These are phyloP conservation scores for Axinella damicornis DNA, from an alignment of 37 sponge, comb jelly and placozoan species.

Conservation along the genomic window DNA sequence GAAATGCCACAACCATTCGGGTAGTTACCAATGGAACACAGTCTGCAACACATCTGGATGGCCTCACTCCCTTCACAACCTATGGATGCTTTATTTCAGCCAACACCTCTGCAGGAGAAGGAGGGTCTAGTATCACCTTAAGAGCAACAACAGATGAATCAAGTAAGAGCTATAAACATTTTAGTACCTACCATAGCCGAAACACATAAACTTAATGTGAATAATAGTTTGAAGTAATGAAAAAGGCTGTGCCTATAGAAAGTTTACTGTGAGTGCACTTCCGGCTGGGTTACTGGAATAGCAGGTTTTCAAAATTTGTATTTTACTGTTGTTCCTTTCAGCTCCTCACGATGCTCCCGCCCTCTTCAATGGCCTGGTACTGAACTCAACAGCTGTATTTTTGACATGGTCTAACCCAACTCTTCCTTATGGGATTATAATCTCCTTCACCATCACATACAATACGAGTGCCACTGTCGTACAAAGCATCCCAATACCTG, in stretches of 20 bases:
- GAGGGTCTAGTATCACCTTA: neutral
- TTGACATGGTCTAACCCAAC: conserved; percentile 16
- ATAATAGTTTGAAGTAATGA: too few species aligned
- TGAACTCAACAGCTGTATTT: neutral
- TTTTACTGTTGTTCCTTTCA: neutral
- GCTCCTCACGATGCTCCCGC: too few species aligned
- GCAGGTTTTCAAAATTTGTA: too few species aligned
- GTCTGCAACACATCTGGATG: too few species aligned
- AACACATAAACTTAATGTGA: too few species aligned
- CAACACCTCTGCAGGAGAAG: conserved; percentile 12
- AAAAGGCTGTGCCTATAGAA: too few species aligned
- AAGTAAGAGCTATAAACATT: neutral
- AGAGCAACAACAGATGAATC: too few species aligned
- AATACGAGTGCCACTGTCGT: neutral
- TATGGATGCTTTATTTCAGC: conserved; percentile 12
- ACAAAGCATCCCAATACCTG: neutral
- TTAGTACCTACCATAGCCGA: too few species aligned
- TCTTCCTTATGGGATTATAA: neutral
- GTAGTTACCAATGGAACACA: too few species aligned
- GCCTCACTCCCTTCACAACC: neutral
- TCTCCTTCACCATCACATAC: neutral
- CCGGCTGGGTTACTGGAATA: too few species aligned
- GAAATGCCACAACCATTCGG: neutral
- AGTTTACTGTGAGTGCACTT: too few species aligned
- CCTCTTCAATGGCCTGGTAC: too few species aligned